A percentile compares a stretch with the other conserved stretches of the same genome.
These are phyloP conservation scores for Pemphigus obesinymphae DNA, from an alignment of 1,140 invertebrate species.

Conservation along the genomic window DNA sequence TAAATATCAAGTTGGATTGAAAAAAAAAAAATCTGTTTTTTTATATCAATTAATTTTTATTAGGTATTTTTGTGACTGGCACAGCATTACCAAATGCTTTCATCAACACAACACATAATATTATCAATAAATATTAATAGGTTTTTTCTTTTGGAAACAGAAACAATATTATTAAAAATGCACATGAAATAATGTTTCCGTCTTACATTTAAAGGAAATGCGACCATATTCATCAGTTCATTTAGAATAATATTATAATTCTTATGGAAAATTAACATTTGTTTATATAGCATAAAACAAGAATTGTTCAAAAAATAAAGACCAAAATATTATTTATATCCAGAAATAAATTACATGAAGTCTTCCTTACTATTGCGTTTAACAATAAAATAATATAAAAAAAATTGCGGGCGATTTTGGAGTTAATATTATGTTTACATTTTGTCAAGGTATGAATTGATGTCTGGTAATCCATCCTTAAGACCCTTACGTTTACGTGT, in stretches of 20 bases:
- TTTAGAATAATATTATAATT: background rate
- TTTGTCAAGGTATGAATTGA: slow-evolving; percentile 89
- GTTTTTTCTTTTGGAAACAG: background rate
- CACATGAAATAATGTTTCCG: background rate
- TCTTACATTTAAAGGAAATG: background rate
- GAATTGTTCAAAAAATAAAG: slow-evolving; percentile 12
- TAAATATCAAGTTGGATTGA: background rate
- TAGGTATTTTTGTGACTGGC: slow-evolving; percentile 28
- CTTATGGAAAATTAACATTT: background rate
- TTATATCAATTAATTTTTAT: slow-evolving; percentile 11
- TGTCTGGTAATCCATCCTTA: slow-evolving; percentile 92
- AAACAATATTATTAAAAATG: background rate
- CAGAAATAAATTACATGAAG: slow-evolving; percentile 6
- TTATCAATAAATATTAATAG: background rate
- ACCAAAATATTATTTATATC: slow-evolving; percentile 16
- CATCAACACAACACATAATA: slow-evolving; percentile 12
- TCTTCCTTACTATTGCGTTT: slow-evolving; percentile 28
- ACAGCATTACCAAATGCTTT: slow-evolving; percentile 13
- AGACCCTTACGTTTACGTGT: slow-evolving; percentile 99
- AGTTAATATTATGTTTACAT: slow-evolving; percentile 58
- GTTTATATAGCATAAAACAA: background rate
- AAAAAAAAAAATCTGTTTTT: background rate
- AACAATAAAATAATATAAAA: slow-evolving; percentile 40
- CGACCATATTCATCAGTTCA: slow-evolving; percentile 19
- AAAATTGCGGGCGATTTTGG: background rate